Evolutionary conservation across 2,113 vertebrate genomes (phyloP), one percentile per base, ranked within the genome.

Genomic region (Petrocephalus zakoni): DNA sequence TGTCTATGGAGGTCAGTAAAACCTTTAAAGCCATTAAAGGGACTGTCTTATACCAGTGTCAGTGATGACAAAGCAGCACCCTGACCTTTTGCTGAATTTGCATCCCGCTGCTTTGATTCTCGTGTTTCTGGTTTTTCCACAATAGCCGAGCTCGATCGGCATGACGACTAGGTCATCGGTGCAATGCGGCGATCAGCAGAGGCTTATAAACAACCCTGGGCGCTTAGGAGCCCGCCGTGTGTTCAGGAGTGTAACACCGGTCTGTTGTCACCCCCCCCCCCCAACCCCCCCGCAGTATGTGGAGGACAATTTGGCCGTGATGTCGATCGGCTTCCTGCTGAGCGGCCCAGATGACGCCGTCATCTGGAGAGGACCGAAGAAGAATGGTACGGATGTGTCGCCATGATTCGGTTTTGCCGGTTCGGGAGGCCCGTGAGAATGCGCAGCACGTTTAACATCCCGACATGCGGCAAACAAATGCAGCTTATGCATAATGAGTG

Each of bases 301-400:
- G 88, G 98, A 98, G 22, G 98, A 99, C 90, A 99, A 99, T 92
- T 92, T 99, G 68, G 96, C 97, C 0, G 97, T 99, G 89, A 99
- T 99, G 98, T 99, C 98, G 0, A 96, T 98, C 29, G 98, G 98
- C 8, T 99, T 99, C 93, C 95, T 99, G 92, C 97, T 99, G 34
- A 94, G 96, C 85, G 98, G 98, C 89, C 98, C 96, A 0, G 97
- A 99, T 87, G 98, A 99, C 68, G 98, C 98, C 0, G 97, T 99
- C 49, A 99, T 99, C 93, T 99, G 98, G 98, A 97, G 98, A 91
- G 98, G 98, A 75, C 98, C 98, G 0, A 99, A 99, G 93, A 99
- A 99, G 90, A 99, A 98, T 1, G 98, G 98, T 99, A 42, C 2
- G 72, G 25, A 1, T 9, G 13, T 56, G 25, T 68, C 3, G 25